Evolutionary conservation across 92 coral and sea anemone genomes (phyloP), one percentile per base, ranked within the genome.

Genomic region (Epizoanthus ramosus): DNA sequence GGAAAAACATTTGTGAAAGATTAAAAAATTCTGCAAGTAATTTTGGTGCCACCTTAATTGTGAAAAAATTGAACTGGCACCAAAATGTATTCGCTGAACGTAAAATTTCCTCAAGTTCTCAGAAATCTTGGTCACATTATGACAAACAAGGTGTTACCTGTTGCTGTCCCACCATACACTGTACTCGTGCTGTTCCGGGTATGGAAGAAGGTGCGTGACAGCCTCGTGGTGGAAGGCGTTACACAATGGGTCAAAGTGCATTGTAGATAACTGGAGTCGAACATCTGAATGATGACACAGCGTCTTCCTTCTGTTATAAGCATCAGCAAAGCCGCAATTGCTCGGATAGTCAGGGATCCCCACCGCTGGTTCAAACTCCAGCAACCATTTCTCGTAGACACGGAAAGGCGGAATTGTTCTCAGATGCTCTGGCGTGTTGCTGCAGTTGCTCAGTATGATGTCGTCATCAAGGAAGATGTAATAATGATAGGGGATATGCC

Each of bases 401-500:
- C 81, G 81, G 61, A 76, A 76, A 2, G 81, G 57, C 19, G 81
- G 41, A 4, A 58, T n/a, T 8, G 47, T 21, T 60, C 57, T 59
- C 19, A 57, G 9, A 28, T 21, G 16, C 16, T 7, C 25, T 10
- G 69, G 68, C 0, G 69, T 37, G 54, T 3, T 13, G 17, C 1
- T 12, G 37, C 45, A 31, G 45, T 76, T 52, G 19, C 8, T 76
- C 22, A 76, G 23, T 35, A 43, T 60, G 13, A 76, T 37, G 43
- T 76, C 81, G 41, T 76, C 81, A 57, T 76, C 81, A 17, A 18
- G 43, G 22, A 75, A 75, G 67, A 75, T 75, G 68, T 16, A 75
- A n/a, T 75, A 75, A 17, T 75, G 66, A 21, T 75, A 75, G 4
- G 31, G 53, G 12, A 75, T n/a, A 39, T 35, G 35, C 59, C 13